phyloP scores from a whole-genome alignment of 2,113 vertebrate species.

The Phrynosoma platyrhinos region DNA sequence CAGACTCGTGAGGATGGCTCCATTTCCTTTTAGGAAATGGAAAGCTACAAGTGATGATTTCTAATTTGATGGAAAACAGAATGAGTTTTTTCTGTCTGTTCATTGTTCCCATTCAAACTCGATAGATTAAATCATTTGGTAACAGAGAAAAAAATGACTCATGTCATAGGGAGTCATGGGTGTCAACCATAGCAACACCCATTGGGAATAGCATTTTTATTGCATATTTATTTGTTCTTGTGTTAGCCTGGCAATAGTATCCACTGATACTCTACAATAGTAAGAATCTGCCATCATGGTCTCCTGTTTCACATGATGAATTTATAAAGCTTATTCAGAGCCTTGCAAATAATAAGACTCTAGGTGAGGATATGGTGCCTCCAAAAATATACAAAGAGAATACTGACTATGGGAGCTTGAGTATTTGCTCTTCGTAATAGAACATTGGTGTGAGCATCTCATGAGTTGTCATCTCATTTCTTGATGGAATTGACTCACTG shows the following conservation, averaged over 20 bases:
- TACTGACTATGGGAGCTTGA: background rate
- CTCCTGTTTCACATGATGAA: background rate
- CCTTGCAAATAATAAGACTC: background rate
- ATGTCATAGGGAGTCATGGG: background rate
- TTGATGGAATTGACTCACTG: background rate
- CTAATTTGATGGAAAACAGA: background rate
- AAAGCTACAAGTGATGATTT: background rate
- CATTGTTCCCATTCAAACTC: no score
- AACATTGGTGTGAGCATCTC: background rate
- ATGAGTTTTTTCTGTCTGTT: background rate
- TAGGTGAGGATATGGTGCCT: background rate
- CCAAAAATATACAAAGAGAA: background rate
- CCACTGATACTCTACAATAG: background rate
- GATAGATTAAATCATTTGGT: background rate
- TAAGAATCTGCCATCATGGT: background rate
- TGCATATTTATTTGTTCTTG: background rate
- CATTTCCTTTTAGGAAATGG: background rate
- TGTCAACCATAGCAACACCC: background rate
- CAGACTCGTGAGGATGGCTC: background rate
- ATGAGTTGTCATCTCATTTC: background rate
- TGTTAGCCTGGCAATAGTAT: background rate
- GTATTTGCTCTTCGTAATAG: background rate
- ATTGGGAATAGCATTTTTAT: background rate
- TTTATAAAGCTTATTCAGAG: background rate
- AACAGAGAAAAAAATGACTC: background rate